Conservation (phyloP, 2,113 vertebrate genomes). For the Aythya baeri region DNA sequence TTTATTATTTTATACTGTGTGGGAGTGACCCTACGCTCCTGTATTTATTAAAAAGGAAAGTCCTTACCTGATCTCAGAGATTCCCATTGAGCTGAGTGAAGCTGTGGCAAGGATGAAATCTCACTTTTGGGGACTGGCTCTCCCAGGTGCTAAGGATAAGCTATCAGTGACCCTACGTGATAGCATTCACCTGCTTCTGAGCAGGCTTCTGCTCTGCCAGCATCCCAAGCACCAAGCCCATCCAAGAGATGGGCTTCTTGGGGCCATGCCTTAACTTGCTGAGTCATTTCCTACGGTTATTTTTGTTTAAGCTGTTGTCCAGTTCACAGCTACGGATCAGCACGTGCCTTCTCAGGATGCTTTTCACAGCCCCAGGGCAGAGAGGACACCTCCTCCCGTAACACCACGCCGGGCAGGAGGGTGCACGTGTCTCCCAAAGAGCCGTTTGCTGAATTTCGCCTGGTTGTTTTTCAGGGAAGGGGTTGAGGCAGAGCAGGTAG, state of each 20-base stretch:
- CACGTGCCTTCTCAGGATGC: not conserved
- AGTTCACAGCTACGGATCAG: not conserved
- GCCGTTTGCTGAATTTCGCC: not conserved
- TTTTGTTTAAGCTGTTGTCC: not conserved
- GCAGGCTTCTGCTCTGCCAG: not conserved
- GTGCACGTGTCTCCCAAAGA: not conserved
- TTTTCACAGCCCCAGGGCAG: rapidly evolving
- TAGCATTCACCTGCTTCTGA: not conserved
- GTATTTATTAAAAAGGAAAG: conserved; percentile 1
- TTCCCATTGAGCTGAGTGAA: not conserved
- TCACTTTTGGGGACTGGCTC: not conserved
- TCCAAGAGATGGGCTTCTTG: not conserved
- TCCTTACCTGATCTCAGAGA: conserved; percentile 27
- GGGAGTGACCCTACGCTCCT: not conserved
- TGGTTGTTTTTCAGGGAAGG: not conserved
- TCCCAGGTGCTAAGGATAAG: not conserved
- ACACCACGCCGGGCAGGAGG: not conserved
- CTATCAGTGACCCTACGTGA: not conserved
- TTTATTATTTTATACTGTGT: conserved; percentile 29
- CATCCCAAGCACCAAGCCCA: not conserved
- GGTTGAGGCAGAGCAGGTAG: not conserved
- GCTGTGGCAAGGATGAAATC: not conserved
- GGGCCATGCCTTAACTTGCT: not conserved
- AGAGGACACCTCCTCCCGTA: not conserved
- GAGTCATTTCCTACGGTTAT: not conserved